Evolutionary conservation across 2,888 invertebrate genomes (phyloP).

Genomic region (Thecophora atra): DNA sequence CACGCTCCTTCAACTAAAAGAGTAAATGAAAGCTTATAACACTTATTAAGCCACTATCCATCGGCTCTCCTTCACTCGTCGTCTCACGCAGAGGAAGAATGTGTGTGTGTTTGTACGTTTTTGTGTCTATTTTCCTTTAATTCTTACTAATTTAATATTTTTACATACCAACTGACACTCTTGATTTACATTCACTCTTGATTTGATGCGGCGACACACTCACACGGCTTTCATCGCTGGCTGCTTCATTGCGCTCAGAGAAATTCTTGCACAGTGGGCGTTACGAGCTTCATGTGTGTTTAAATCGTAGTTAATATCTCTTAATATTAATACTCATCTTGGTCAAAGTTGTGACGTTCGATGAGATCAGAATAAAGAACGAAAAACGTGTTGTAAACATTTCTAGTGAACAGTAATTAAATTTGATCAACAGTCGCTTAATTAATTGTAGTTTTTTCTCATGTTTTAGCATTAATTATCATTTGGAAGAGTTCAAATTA

Average conservation of each 20-base stretch:
- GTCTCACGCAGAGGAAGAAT: neutral
- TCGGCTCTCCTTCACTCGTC: neutral
- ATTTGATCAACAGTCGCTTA: no score
- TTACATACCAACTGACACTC: conserved; percentile 16
- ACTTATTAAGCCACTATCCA: conserved; percentile 19
- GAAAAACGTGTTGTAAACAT: no score
- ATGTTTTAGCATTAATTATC: no score
- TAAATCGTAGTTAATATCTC: no score
- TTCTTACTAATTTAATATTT: conserved; percentile 38
- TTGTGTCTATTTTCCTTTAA: conserved; percentile 30
- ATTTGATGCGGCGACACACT: conserved; percentile 41
- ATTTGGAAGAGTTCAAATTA: no score
- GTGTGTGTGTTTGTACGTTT: conserved; percentile 38
- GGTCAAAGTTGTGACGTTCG: no score
- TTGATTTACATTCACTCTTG: neutral
- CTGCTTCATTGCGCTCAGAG: neutral
- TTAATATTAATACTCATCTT: no score
- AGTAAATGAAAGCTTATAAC: neutral
- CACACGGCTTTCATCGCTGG: neutral
- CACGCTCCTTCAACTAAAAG: neutral
- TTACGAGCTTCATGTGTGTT: neutral
- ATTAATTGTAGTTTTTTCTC: no score
- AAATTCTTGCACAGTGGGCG: conserved; percentile 3
- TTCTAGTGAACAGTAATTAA: no score
- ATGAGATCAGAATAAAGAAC: no score